Base-by-base conservation (phyloP, 1,140 invertebrate species). In the Penaeus indicus region DNA sequence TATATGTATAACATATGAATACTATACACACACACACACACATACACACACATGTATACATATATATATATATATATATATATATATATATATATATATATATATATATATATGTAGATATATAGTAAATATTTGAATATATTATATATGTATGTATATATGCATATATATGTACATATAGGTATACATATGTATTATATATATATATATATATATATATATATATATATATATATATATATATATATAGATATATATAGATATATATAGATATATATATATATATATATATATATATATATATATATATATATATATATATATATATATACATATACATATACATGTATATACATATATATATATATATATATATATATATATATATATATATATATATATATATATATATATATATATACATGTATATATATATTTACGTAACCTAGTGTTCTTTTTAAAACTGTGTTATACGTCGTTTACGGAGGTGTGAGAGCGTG, bases 161-260 rank as follows among this genome's bases (percentile, higher is more conserved):
- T 75, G 27, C 21, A 75, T 75, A 25, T 75, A 75, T 25, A 27
- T 16, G 2, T 8, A 47, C 47, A 47, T 13, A 47, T 13, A 47
- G 0, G 5, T 5, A 47, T 13, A 47, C 47, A 47, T 13, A 47
- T 13, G 5, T 13, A 47, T 13, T 38, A 61, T 62, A 47, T 47
- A 54, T 54, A 16, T 54, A 54, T 54, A 16, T 54, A 54, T 82
- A 82, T 82, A 82, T 82, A 60, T 82, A 82, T 61, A 82, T 61
- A 82, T 61, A 82, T 82, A 82, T 82, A 82, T 82, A 82, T 82
- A 62, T 82, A 82, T 82, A 82, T 82, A 82, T 82, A 27, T 61
- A 82, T 82, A 82, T 82, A 63, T 63, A 25, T 82, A 16, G 13
- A 82, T 32, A 82, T 63, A n/a, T 82, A 18, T 27, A 62, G 25